Evolutionary conservation across 2,113 vertebrate genomes (phyloP), one percentile per base, ranked within the genome.

Genomic region (Edolisoma coerulescens): DNA sequence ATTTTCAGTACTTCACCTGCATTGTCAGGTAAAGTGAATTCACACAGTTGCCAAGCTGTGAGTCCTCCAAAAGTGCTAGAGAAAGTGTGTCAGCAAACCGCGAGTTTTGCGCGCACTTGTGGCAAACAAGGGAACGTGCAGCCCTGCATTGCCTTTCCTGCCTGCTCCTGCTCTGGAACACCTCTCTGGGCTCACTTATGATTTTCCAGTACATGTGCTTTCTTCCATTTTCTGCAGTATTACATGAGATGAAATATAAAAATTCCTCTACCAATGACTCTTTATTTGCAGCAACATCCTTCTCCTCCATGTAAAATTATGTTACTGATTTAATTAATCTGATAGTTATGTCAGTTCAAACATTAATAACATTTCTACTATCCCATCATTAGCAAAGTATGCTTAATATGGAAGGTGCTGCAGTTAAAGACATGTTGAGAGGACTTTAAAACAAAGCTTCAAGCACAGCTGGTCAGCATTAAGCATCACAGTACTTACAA

Each of bases 401-500:
- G 70, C 53, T 92, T 74, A 64, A 47, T n/a, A 30, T 39, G 76
- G 64, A 88, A 81, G 63, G 41, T 90, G 41, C 24, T 73, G 45
- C 37, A 84, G 37, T 70, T 79, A 45, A 93, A 90, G 68, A 71
- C 22, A 33, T 84, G 35, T 76, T 95, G 95, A 90, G 90, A 71
- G 47, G 47, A 47, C 71, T 91, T 91, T 39, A 88, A 94, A 93
- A 77, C 44, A 90, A 95, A 88, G 27, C 22, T 92, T 91, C 88
- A 74, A 65, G 67, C 42, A 83, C 90, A 96, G 87, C 82, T 93
- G 91, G 75, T 56, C 79, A 87, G 73, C 69, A 75, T 95, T 94
- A 91, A 71, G 53, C 74, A 73, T 65, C 87, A 78, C 76, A 67
- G 63, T 42, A 42, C 56, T 88, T 78, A 47, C 53, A 83, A 32